phyloP scores from a whole-genome alignment of 2,797 vertebrate species.

The Rhodeus uyekii region DNA sequence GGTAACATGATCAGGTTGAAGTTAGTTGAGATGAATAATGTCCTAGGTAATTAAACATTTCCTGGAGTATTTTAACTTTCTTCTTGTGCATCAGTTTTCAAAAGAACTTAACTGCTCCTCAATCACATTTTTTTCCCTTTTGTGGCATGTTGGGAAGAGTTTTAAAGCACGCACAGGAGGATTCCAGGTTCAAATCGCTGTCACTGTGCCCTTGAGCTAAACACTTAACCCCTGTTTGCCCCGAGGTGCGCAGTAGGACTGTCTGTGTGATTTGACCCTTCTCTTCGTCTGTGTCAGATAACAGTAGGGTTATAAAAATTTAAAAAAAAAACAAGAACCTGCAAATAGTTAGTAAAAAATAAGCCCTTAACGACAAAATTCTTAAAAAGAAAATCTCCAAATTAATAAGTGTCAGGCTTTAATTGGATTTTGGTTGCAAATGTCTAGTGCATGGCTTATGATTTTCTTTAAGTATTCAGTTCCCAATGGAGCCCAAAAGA shows the following conservation, averaged over 20 bases:
- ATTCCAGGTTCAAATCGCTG: constrained; percentile 29
- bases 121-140: neutral
- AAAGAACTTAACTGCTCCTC: neutral
- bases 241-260: constrained; percentile 15
- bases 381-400: neutral
- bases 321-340: too few species aligned
- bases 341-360: constrained; percentile 11
- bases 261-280: constrained; percentile 35
- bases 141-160: neutral
- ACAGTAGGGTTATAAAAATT: constrained; percentile 38
- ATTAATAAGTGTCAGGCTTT: constrained; percentile 1
- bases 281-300: constrained; percentile 39
- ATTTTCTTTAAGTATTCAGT: neutral
- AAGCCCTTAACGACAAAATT: constrained; percentile 1
- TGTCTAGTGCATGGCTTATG: neutral
- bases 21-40: neutral
- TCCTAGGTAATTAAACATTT: neutral
- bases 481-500: neutral
- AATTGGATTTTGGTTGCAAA: neutral
- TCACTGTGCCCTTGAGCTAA: constrained; percentile 35
- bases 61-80: neutral
- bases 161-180: constrained; percentile 27
- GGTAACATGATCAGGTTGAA: neutral
- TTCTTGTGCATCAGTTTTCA: neutral
- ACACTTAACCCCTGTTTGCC: constrained; percentile 41